Conservation (phyloP, 2,797 vertebrate genomes). For the Leptoclinus maculatus region DNA sequence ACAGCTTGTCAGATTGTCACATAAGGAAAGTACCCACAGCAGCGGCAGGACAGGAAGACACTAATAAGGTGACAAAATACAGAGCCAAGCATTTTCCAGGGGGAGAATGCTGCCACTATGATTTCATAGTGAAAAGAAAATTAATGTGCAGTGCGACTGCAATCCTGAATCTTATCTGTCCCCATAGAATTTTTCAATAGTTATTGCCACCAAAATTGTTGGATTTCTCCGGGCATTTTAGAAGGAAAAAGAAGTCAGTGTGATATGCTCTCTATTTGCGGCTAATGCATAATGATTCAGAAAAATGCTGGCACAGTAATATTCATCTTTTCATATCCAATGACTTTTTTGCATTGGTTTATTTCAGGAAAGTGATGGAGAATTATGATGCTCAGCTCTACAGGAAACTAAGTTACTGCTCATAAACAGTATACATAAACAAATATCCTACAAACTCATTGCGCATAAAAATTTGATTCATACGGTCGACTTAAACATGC, state of each 20-base stretch:
- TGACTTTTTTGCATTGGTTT: conserved; percentile 36
- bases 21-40: conserved; percentile 65
- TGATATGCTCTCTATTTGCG: conserved; percentile 54
- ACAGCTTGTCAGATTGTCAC: conserved; percentile 73
- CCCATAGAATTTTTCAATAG: conserved; percentile 63
- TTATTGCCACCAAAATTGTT: conserved; percentile 65
- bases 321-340: conserved; percentile 50
- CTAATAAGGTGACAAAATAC: conserved; percentile 82
- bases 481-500: neutral
- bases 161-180: conserved; percentile 74
- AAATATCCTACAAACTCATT: neutral
- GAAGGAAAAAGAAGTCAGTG: conserved; percentile 11
- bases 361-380: conserved; percentile 43
- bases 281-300: conserved; percentile 70
- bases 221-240: conserved; percentile 63
- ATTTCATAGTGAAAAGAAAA: conserved; percentile 74
- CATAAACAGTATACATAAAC: neutral
- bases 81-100: conserved; percentile 74
- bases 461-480: neutral
- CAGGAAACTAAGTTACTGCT: conserved; percentile 18
- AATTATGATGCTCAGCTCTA: conserved; percentile 20
- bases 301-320: conserved; percentile 54
- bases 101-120: conserved; percentile 66
- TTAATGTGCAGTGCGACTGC: conserved; percentile 60
- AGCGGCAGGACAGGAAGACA: conserved; percentile 68